Percentiles rank a stretch among this genome's conserved stretches.
phyloP scores from a whole-genome alignment of 2,797 vertebrate genomes.

The Lepus townsendii region DNA sequence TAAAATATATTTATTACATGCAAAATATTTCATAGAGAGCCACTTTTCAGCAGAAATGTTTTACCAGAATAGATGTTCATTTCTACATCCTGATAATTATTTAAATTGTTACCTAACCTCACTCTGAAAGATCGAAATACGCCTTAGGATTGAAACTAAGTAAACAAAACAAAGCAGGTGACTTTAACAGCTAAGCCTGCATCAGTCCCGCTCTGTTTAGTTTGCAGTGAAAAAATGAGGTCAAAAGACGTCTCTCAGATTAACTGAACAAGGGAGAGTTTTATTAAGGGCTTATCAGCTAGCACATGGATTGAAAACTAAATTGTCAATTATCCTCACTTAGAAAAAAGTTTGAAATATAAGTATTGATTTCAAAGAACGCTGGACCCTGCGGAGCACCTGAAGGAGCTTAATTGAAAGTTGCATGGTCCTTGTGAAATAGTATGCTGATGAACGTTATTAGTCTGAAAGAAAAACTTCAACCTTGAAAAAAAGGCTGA shows the following conservation, averaged over 20 bases:
- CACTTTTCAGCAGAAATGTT: slow-evolving; percentile 78
- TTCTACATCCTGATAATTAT: slow-evolving; percentile 80
- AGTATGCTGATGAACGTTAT: neutral
- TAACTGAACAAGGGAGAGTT: neutral
- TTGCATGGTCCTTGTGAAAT: neutral
- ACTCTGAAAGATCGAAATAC: slow-evolving; percentile 79
- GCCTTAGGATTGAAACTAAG: slow-evolving; percentile 79
- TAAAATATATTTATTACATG: slow-evolving; percentile 79
- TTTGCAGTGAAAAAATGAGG: neutral
- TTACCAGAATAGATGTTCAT: slow-evolving; percentile 73
- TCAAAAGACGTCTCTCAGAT: neutral
- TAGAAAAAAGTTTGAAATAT: neutral
- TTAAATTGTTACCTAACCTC: slow-evolving; percentile 83
- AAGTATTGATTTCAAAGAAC: neutral
- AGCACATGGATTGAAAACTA: neutral
- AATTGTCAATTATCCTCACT: neutral
- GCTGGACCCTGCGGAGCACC: neutral
- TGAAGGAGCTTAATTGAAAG: neutral
- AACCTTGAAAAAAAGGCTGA: neutral
- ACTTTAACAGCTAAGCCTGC: neutral
- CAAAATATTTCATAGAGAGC: slow-evolving; percentile 77
- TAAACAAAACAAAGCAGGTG: neutral
- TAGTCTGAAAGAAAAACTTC: slow-evolving; percentile 3
- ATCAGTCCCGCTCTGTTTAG: neutral
- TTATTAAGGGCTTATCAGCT: neutral